Percentiles rank a stretch among this genome's conserved stretches.
phyloP scores from a whole-genome alignment of 2,888 invertebrate species.

The Agrilus mali region DNA sequence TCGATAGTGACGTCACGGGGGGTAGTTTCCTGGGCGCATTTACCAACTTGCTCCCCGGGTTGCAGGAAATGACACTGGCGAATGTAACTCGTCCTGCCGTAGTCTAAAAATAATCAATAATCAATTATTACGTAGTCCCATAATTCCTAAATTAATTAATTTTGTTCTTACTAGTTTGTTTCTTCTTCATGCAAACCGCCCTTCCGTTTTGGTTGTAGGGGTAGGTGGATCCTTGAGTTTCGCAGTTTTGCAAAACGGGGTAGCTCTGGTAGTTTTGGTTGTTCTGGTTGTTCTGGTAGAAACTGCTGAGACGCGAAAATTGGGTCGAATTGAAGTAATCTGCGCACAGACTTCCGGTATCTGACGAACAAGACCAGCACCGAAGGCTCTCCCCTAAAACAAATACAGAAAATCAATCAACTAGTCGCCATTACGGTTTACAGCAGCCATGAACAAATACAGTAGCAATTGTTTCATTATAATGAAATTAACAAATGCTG shows the following conservation, averaged over 20 bases:
- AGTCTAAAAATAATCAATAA: constrained; percentile 34
- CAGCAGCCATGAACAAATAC: neutral
- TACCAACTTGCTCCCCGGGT: constrained; percentile 38
- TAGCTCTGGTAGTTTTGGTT: constrained; percentile 33
- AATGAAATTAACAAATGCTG: no score
- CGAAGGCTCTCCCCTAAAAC: constrained; percentile 50
- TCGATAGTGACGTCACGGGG: constrained; percentile 40
- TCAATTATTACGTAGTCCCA: neutral
- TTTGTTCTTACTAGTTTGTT: constrained; percentile 56
- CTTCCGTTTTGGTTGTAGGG: constrained; percentile 7
- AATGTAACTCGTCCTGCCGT: constrained; percentile 38
- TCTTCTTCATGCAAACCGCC: constrained; percentile 63
- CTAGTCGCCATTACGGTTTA: neutral
- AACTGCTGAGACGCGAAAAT: constrained; percentile 19
- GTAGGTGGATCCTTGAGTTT: constrained; percentile 14
- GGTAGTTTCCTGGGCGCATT: constrained; percentile 37
- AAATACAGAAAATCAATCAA: neutral
- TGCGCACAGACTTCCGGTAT: constrained; percentile 53
- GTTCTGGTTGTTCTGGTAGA: constrained; percentile 18
- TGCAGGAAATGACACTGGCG: constrained; percentile 49
- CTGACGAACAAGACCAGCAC: constrained; percentile 69
- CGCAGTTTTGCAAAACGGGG: constrained; percentile 37
- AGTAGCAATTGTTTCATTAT: neutral
- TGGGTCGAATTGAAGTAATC: constrained; percentile 56
- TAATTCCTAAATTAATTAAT: no score